Base-by-base conservation (phyloP, 2,888 invertebrate species). In the Phyto melanocephala region DNA sequence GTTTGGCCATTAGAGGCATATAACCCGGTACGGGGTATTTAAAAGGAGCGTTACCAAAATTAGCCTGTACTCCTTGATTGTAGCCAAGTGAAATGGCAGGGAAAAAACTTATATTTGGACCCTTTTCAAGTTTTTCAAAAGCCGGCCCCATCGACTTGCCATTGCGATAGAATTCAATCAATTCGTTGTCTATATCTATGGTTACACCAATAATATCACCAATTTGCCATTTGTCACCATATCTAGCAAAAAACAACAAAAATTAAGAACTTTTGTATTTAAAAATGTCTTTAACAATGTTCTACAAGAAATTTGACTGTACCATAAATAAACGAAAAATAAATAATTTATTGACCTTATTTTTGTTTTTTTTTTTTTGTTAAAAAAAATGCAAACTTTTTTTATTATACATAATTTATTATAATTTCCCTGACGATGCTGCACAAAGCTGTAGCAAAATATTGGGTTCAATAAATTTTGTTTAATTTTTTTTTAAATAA, bases 141-240 rank as follows among this genome's bases (percentile, higher is more conserved):
- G 96, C 96, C 63, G 93, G 89, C 0, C 96, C 96, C 90, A 96
- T 91, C 0, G 93, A 92, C n/a, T 92, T 92, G 0, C 97, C 96
- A 90, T 97, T 96, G 85, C 96, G 95, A 90, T 81, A 90, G 84
- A 89, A 96, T 87, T 94, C 94, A 80, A 96, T 92, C 1, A 92
- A 92, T 8, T 95, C 95, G 22, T 92, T 92, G 84, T 96, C 95
- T 89, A 96, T 91, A 88, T 97, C 95, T 28, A 96, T 91, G 76
- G 95, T 94, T 85, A 95, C 93, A 0, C 94, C 95, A 75, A 96
- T 96, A 65, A 96, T 94, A 90, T 97, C 97, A 17, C 96, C 96
- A n/a, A 94, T 93, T 84, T 95, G 92, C 96, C 96, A 97, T 17
- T 93, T 91, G 87, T 95, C 94, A 0, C 96, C 96, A 88, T 96